phyloP scores from a whole-genome alignment of 1,140 invertebrate species.

The Drosophila bocki region DNA sequence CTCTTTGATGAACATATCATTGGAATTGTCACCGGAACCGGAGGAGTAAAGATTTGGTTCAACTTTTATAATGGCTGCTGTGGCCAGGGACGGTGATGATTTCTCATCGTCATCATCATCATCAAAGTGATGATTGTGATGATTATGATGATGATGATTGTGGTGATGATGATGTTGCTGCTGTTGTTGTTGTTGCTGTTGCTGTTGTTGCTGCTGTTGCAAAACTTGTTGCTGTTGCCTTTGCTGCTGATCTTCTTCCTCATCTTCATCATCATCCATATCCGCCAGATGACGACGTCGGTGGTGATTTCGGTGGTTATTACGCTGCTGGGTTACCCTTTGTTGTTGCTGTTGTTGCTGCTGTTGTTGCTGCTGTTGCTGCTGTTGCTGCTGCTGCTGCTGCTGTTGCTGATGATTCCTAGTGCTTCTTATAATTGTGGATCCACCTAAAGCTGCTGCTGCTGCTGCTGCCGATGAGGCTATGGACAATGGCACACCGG shows the following conservation, averaged over 20 bases:
- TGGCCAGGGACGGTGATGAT: constrained; percentile 84
- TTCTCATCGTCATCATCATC: constrained; percentile 84
- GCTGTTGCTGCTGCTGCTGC: not conserved
- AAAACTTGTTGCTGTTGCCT: constrained; percentile 28
- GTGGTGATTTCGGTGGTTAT: constrained; percentile 84
- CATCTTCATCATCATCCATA: constrained; percentile 80
- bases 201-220: constrained; percentile 13
- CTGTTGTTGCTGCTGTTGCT: constrained; percentile 36
- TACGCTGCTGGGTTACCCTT: constrained; percentile 58
- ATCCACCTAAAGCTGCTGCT: constrained; percentile 62
- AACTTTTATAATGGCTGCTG: constrained; percentile 80
- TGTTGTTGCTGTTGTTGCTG: constrained; percentile 46
- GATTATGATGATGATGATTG: constrained; percentile 57
- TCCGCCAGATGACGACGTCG: constrained; percentile 81
- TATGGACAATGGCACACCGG: constrained; percentile 73
- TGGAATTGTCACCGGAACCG: constrained; percentile 80
- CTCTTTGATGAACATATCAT: constrained; percentile 84
- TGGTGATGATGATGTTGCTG: constrained; percentile 60
- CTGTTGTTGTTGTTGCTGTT: constrained; percentile 27
- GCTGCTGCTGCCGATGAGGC: constrained; percentile 73
- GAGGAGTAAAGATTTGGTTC: constrained; percentile 84
- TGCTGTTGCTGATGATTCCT: constrained; percentile 69
- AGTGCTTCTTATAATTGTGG: constrained; percentile 79
- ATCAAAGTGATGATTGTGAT: constrained; percentile 80
- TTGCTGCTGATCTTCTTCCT: constrained; percentile 58